phyloP scores from a whole-genome alignment of 2,113 vertebrate species.

The Petromus typicus region DNA sequence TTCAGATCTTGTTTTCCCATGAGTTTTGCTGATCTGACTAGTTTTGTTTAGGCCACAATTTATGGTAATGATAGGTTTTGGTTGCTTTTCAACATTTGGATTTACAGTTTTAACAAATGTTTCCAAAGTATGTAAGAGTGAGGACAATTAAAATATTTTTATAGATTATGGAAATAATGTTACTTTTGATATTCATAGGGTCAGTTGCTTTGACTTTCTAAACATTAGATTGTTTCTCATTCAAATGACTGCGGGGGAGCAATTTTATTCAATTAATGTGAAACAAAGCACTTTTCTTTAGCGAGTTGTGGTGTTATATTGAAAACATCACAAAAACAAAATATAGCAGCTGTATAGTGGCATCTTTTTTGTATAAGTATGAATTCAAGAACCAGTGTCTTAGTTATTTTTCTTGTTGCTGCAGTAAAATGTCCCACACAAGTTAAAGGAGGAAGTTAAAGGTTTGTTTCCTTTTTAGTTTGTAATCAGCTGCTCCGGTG shows the following conservation, averaged over 20 bases:
- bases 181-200: constrained; percentile 33
- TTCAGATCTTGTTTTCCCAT: constrained; percentile 42
- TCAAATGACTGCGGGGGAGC: constrained; percentile 12
- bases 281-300: constrained; percentile 29
- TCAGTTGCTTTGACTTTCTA: constrained; percentile 26
- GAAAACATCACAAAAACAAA: neutral
- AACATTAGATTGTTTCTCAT: neutral
- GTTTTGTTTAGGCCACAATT: constrained; percentile 60
- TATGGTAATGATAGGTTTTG: constrained; percentile 15
- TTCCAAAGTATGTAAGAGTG: constrained; percentile 14
- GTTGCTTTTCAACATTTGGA: constrained; percentile 59
- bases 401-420: neutral
- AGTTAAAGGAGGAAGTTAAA: neutral
- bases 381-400: neutral
- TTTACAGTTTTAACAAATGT: constrained; percentile 53
- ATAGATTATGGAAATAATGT: constrained; percentile 23
- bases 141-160: constrained; percentile 38
- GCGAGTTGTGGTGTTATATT: neutral
- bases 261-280: constrained; percentile 7
- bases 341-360: neutral
- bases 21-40: constrained; percentile 54
- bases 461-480: neutral
- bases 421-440: neutral
- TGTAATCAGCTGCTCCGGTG: neutral
- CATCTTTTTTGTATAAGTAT: neutral